Base-by-base conservation (phyloP, 1,140 invertebrate genomes). In the Pachyrhynchus sulphureomaculatus region DNA sequence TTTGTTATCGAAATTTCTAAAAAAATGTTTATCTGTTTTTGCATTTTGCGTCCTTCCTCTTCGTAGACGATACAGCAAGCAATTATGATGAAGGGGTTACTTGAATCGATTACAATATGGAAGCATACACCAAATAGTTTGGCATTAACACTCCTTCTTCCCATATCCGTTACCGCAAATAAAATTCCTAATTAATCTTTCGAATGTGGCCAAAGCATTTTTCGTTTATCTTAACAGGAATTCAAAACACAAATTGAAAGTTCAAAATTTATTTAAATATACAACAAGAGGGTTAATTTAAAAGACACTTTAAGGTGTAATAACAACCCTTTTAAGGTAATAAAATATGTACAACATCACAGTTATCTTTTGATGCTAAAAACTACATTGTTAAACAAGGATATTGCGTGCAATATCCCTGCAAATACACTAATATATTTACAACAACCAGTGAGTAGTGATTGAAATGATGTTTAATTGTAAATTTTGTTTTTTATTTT, bases 311-410 rank as follows among this genome's bases (percentile, higher is more conserved):
- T 12, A 44, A 65, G 64, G 64, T 65, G 64, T 65, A 32, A 65
- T 65, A 65, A 65, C 64, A 62, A 65, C 64, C 64, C 49, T 55
- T 65, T 65, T 57, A 18, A 59, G 56, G 56, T 37, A 24, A 41
- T 58, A 49, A 53, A 51, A 42, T 64, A 61, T 65, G 18, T 61
- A 65, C 56, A 65, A 65, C 57, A 65, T 65, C 64, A 65, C 64
- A 62, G 62, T 32, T 58, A 47, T 41, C 23, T 58, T 59, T 51
- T 59, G 56, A 57, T 47, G 44, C 36, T 17, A 47, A 26, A 56
- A 56, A 34, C 34, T 23, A 20, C 36, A 26, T 29, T 6, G 26
- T 29, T 36, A 8, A 51, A 17, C 15, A 44, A 10, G 20, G 15
- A 18, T 36, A 51, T 33, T 15, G 36, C 36, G 5, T 15, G 10